Evolutionary conservation across 2,797 vertebrate species (phyloP).

Genomic region (Sebastes itinus): DNA sequence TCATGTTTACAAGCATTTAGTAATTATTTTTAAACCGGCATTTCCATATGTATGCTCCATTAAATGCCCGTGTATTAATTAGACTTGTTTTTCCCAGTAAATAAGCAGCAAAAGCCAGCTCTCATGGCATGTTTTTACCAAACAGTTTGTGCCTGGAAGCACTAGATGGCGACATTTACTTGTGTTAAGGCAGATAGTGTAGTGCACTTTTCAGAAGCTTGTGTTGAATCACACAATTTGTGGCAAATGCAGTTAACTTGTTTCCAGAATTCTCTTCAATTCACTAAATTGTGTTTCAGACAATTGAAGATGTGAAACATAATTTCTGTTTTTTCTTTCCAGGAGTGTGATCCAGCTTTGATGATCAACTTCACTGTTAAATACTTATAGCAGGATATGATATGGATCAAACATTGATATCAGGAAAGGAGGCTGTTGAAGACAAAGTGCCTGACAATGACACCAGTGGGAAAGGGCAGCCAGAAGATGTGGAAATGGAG

Average conservation of each 20-base stretch:
- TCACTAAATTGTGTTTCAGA: constrained; percentile 10
- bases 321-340: constrained; percentile 1
- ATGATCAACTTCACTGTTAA: constrained; percentile 19
- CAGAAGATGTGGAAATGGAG: constrained; percentile 47
- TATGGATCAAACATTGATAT: constrained; percentile 72
- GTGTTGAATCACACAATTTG: constrained; percentile 6
- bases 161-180: constrained; percentile 81
- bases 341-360: constrained; percentile 45
- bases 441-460: constrained; percentile 52
- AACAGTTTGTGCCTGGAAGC: constrained; percentile 34
- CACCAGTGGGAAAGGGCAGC: constrained; percentile 31
- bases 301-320: neutral
- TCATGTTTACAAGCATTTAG: neutral
- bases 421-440: constrained; percentile 47
- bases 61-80: neutral
- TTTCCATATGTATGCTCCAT: neutral
- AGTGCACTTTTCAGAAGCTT: constrained; percentile 1
- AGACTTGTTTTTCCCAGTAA: neutral
- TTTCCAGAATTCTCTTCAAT: neutral
- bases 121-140: neutral
- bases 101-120: neutral
- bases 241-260: neutral
- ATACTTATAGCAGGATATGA: constrained; percentile 32
- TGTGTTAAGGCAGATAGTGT: neutral
- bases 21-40: neutral